phyloP scores from a whole-genome alignment of 2,888 invertebrate genomes.

The Branchellion lobata region DNA sequence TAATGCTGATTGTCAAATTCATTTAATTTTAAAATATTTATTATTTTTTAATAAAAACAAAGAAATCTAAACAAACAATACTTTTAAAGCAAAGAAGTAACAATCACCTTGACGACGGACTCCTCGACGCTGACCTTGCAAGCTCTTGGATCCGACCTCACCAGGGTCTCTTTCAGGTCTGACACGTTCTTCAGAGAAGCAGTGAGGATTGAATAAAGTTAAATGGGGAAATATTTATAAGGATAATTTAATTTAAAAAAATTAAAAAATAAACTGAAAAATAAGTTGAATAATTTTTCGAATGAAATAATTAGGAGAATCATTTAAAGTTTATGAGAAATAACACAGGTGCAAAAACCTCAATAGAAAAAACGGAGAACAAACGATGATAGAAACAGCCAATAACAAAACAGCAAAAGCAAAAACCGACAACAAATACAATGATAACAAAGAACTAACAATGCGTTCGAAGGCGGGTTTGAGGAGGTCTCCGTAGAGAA shows the following conservation, averaged over 20 bases:
- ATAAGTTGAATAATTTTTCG: too few relatives aligned
- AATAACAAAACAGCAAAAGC: too few relatives aligned
- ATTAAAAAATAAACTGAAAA: too few relatives aligned
- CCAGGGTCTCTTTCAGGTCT: neutral
- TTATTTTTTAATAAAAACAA: neutral
- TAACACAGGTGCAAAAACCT: too few relatives aligned
- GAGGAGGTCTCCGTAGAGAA: conserved; percentile 42
- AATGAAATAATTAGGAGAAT: too few relatives aligned
- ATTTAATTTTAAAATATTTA: neutral
- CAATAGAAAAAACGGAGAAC: too few relatives aligned
- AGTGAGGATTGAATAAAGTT: too few relatives aligned
- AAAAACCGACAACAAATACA: too few relatives aligned
- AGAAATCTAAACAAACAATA: neutral
- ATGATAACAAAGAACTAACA: conserved; percentile 24
- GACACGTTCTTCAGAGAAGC: neutral
- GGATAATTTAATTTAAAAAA: too few relatives aligned
- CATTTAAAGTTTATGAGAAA: too few relatives aligned
- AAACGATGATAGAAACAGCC: too few relatives aligned
- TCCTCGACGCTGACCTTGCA: neutral
- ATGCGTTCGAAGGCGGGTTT: conserved; percentile 43
- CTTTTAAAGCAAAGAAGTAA: neutral
- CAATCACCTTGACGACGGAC: neutral
- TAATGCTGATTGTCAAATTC: neutral
- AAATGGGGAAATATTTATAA: too few relatives aligned
- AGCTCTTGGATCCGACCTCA: neutral